Base-by-base conservation (phyloP, 2,113 vertebrate species). In the Heterotilapia buettikoferi region DNA sequence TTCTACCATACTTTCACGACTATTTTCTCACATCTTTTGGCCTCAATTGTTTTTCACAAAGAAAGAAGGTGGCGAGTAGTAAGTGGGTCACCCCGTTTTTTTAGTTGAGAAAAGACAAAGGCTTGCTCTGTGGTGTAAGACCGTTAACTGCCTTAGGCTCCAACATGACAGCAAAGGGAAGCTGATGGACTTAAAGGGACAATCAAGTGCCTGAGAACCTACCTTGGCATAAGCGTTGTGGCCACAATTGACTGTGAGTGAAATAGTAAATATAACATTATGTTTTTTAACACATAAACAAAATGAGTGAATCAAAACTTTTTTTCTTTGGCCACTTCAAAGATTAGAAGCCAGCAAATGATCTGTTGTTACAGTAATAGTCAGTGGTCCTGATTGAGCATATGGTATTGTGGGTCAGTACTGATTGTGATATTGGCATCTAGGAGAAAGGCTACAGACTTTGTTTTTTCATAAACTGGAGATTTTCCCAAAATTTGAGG, bases 61-160 rank as follows among this genome's bases (percentile, higher is more conserved):
- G 80, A 24, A 68, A 79, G 84, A 83, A 88, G 84, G 86, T 76
- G 40, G 53, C 1, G 43, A 66, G 59, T 52, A 53, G 56, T 82
- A 89, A 94, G 87, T 94, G 88, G 93, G 92, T 94, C 94, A 95
- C 9, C 26, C 33, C 16, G 33, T 56, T 84, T 91, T 84, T 92
- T 29, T 73, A 83, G 90, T 76, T 33, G 71, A 71, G 82, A 66
- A 84, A 84, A 87, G 88, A 87, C 14, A 76, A 86, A 81, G 89
- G 29, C 86, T 86, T 4, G 52, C 89, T 92, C 80, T 26, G 81
- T 68, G 82, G 87, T 88, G 88, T 84, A 8, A 82, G 87, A 85
- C 89, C 19, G 86, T 92, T 93, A 85, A 84, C 82, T 33, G 92
- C 92, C 93, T 61, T 5, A 85, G 93, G 95, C 93, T 4, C 63